phyloP scores from a whole-genome alignment of 2,113 vertebrate genomes.

The Pseudorectes ferrugineus region DNA sequence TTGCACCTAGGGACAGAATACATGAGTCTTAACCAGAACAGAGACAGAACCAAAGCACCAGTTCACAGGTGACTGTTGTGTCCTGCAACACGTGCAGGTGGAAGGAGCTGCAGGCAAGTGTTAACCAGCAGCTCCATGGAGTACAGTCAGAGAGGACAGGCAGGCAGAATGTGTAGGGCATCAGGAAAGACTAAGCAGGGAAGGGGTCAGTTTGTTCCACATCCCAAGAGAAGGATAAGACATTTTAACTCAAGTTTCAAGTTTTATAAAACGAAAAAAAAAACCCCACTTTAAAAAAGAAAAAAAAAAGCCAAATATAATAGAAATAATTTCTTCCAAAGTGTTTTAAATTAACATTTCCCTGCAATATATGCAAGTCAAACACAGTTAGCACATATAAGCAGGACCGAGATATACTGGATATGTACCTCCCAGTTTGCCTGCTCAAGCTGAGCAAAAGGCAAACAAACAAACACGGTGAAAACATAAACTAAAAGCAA shows the following conservation, averaged over 20 bases:
- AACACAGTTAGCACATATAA: background rate
- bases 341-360: background rate
- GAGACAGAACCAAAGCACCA: background rate
- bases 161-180: background rate
- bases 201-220: background rate
- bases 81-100: background rate
- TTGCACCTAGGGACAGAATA: conserved; percentile 81
- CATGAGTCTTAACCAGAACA: background rate
- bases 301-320: background rate
- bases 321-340: background rate
- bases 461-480: background rate
- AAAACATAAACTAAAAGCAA: conserved; percentile 14
- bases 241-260: background rate
- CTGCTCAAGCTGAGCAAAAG: background rate
- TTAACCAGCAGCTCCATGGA: background rate
- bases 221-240: background rate
- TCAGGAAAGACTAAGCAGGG: background rate
- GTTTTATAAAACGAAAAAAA: background rate
- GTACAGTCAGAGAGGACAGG: background rate
- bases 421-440: background rate
- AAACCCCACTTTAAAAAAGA: background rate
- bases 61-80: background rate
- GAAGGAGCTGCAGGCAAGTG: background rate
- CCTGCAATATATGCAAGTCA: background rate
- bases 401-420: background rate